phyloP scores from a whole-genome alignment of 2,888 invertebrate genomes.

The Drosophila paranaensis region DNA sequence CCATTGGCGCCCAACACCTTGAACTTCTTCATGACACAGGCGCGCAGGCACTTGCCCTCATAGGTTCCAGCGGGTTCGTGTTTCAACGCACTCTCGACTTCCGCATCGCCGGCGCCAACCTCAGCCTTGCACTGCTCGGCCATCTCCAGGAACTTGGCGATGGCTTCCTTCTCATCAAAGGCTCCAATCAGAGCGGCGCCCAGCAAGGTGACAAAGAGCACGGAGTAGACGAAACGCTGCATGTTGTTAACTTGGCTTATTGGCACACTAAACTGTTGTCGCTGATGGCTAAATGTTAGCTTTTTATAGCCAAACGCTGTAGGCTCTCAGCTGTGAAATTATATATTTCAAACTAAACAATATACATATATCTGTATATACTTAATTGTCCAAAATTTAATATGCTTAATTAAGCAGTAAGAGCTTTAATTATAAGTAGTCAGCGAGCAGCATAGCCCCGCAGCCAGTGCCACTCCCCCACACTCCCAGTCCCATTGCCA shows the following conservation, averaged over 20 bases:
- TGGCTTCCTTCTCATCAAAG: slow-evolving; percentile 62
- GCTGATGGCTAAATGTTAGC: background rate
- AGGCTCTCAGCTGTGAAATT: slow-evolving; percentile 76
- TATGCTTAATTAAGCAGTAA: slow-evolving; percentile 39
- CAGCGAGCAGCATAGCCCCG: background rate
- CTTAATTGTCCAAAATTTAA: slow-evolving; percentile 33
- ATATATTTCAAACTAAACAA: slow-evolving; percentile 43
- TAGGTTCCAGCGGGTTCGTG: slow-evolving; percentile 57
- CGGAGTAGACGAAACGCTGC: slow-evolving; percentile 36
- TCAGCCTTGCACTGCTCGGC: slow-evolving; percentile 72
- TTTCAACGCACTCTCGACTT: slow-evolving; percentile 58
- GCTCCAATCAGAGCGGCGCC: slow-evolving; percentile 42
- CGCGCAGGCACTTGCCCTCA: slow-evolving; percentile 76
- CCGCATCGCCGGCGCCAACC: slow-evolving; percentile 74
- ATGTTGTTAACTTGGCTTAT: slow-evolving; percentile 41
- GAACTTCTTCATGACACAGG: slow-evolving; percentile 75
- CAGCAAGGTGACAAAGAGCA: slow-evolving; percentile 40
- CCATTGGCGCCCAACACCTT: slow-evolving; percentile 65
- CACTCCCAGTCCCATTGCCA: background rate
- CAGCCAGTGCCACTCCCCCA: background rate
- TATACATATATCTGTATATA: background rate
- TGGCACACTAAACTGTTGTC: slow-evolving; percentile 41
- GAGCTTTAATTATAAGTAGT: slow-evolving; percentile 16
- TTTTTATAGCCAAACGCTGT: slow-evolving; percentile 54
- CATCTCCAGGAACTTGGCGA: slow-evolving; percentile 55